Conservation (phyloP, 2,888 invertebrate species). For the Amblyjoppa proteus region DNA sequence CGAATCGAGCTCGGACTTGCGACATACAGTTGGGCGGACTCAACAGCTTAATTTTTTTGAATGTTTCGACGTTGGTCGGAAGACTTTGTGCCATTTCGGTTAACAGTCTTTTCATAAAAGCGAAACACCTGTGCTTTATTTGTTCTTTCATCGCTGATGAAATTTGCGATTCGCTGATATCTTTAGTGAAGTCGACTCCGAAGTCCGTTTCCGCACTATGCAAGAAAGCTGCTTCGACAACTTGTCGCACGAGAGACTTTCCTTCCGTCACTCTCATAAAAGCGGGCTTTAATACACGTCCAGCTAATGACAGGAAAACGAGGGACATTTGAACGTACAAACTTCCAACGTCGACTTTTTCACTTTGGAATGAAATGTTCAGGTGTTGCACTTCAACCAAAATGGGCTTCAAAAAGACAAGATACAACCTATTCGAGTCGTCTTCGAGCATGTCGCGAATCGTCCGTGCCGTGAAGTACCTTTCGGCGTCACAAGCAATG, state of each 20-base stretch:
- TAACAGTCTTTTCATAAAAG: slow-evolving; percentile 20
- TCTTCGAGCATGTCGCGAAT: slow-evolving; percentile 64
- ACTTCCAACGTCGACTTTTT: slow-evolving; percentile 60
- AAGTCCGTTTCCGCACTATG: slow-evolving; percentile 28
- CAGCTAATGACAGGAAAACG: slow-evolving; percentile 15
- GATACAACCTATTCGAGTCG: slow-evolving; percentile 62
- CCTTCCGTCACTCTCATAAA: slow-evolving; percentile 6
- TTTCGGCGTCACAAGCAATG: slow-evolving; percentile 43
- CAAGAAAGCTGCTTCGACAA: slow-evolving; percentile 19
- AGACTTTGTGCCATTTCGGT: slow-evolving; percentile 21
- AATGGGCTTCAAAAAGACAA: slow-evolving; percentile 63
- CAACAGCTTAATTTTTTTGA: slow-evolving; percentile 5
- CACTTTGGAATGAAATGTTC: slow-evolving; percentile 65
- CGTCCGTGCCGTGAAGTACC: slow-evolving; percentile 61
- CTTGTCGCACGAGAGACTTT: slow-evolving; percentile 12
- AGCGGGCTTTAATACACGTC: slow-evolving; percentile 12
- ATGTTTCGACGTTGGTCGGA: slow-evolving; percentile 13
- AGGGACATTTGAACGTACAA: slow-evolving; percentile 53
- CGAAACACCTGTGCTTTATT: slow-evolving; percentile 21
- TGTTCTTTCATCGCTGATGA: slow-evolving; percentile 10
- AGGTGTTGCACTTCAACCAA: slow-evolving; percentile 57
- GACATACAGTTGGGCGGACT: too few relatives aligned
- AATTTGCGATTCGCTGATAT: background rate
- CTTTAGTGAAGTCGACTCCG: slow-evolving; percentile 9
- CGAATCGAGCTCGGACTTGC: slow-evolving; percentile 15